phyloP scores from a whole-genome alignment of 2,797 vertebrate species.

The Tokudaia muenninki region DNA sequence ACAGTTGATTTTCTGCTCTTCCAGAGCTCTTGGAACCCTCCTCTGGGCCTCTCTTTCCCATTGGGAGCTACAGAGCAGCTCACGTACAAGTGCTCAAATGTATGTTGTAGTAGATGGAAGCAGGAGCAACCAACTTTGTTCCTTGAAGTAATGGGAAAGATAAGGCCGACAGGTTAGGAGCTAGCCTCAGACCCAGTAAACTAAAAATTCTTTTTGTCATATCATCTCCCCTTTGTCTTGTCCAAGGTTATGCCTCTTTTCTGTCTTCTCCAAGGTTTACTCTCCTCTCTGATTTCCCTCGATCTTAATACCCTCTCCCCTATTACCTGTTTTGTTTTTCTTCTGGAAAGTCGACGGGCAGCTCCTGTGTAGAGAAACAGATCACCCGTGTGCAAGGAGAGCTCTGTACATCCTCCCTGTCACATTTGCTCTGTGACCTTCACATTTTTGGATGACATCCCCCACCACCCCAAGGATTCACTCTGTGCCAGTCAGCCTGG shows the following conservation, averaged over 20 bases:
- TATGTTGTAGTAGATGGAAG: conserved; percentile 38
- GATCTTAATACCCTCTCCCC: neutral
- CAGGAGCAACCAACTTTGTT: neutral
- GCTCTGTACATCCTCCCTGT: neutral
- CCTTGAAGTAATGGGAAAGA: neutral
- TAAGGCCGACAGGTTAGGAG: neutral
- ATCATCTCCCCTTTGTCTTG: neutral
- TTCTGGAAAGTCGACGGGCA: conserved; percentile 83
- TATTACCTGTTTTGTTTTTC: conserved; percentile 87
- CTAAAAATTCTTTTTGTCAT: neutral
- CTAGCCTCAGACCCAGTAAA: neutral
- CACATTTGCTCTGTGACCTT: neutral
- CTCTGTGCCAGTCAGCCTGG: conserved; percentile 29
- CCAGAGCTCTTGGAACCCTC: neutral
- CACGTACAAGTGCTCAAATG: neutral
- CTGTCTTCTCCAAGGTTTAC: conserved; percentile 37
- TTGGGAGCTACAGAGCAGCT: neutral
- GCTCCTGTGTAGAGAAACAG: conserved; percentile 85
- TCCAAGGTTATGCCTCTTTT: neutral
- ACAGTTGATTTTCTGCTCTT: neutral
- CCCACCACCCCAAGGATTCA: conserved; percentile 24
- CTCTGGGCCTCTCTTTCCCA: conserved; percentile 17
- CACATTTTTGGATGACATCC: conserved; percentile 25
- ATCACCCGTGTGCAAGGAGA: conserved; percentile 29
- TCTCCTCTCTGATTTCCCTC: neutral